phyloP scores from a whole-genome alignment of 2,888 invertebrate species.

The Orthosia gothica region DNA sequence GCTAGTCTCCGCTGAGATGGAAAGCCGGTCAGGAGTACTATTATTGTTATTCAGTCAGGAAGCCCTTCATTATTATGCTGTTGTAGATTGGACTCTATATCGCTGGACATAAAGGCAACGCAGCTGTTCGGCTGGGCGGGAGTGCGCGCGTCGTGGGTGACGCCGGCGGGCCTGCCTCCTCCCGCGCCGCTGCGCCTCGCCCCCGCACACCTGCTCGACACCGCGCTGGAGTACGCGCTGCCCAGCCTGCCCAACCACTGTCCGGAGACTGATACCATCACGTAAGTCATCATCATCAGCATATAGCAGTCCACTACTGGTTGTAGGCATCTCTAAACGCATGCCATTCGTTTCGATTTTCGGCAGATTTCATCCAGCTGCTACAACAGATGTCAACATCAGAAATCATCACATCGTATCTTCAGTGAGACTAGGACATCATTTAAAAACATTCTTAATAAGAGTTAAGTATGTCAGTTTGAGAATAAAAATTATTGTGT shows the following conservation, averaged over 20 bases:
- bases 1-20: no score
- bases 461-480: no score
- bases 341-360: no score
- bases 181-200: conserved; percentile 51
- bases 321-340: no score
- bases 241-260: conserved; percentile 69
- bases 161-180: conserved; percentile 42
- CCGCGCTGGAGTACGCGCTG: conserved; percentile 68
- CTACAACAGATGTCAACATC: no score
- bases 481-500: not conserved
- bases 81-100: conserved; percentile 69
- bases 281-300: conserved; percentile 66
- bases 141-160: conserved; percentile 67
- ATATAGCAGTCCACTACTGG: no score
- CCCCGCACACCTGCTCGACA: conserved; percentile 58
- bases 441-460: no score
- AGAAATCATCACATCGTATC: no score
- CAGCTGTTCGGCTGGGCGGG: conserved; percentile 75
- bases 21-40: no score
- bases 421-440: no score
- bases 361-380: no score
- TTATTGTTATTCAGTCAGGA: no score
- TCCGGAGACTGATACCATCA: conserved; percentile 72
- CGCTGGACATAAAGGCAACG: conserved; percentile 74
- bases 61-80: not conserved